Evolutionary conservation across 1,140 invertebrate genomes (phyloP), one percentile per base, ranked within the genome.

Genomic region (Hyles euphorbiae): DNA sequence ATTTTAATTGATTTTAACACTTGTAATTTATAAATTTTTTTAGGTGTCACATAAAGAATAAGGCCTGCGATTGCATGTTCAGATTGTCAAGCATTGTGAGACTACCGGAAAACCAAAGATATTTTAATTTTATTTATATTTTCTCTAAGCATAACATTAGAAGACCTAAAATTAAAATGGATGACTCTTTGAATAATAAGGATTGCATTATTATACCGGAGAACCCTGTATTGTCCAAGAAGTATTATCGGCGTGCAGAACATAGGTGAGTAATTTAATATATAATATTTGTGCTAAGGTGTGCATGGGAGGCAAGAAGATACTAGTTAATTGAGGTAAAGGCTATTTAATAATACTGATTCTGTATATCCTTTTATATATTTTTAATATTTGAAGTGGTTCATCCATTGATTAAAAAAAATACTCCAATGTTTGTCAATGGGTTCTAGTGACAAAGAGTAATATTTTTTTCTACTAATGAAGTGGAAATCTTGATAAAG

Each of bases 221-320:
- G 33, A 75, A 65, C 36, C 53, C 54, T 69, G 33, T 68, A n/a
- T 50, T 70, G 36, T 71, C 77, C 45, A 85, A 83, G 64, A 87
- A 87, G 60, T 87, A 85, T 60, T 87, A 87, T 56, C 69, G 84
- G 11, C 66, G 75, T 56, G 81, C 76, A 11, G 82, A 85, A 61
- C 82, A 87, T 56, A 81, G 84, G 84, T 85, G 68, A 70, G 8
- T 8, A 5, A 40, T 40, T 40, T 40, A 5, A 40, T 3, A 8
- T 40, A 40, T 5, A 40, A 40, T 40, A 40, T 40, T 8, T 22
- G 22, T 22, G 22, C 22, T 22, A 22, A 22, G 22, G 22, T 22
- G 22, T 22, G 22, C 22, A 22, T 22, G 22, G 2, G 22, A 22
- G 22, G 22, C 22, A 22, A 22, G 22, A 22, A 22, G 22, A 22